Base-by-base conservation (phyloP, 1,140 invertebrate species). In the Mycetomoellerius zeteki region DNA sequence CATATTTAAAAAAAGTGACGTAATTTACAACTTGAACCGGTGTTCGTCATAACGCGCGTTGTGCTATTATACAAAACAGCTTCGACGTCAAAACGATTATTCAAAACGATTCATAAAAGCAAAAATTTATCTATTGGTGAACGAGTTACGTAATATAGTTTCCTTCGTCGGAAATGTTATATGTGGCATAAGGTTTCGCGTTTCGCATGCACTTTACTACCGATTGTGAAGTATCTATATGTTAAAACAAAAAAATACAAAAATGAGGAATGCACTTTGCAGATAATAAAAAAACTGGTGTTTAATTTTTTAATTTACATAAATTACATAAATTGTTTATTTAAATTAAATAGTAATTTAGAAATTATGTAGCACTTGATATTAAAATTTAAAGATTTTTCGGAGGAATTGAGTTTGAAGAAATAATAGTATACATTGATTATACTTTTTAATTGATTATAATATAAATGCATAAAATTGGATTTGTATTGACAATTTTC, bases 111-210 rank as follows among this genome's bases (percentile, higher is more conserved):
- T 19, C 16, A 50, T 19, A 47, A 27, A 60, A 54, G n/a, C 24
- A 73, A 62, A 82, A 75, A 60, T 75, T 73, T 73, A 73, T 72
- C 52, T 24, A 60, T 43, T 54, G 30, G 16, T 10, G 19, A 47
- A 47, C 54, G 24, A 19, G 56, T 84, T 84, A 84, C 56, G 69
- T 84, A 84, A 84, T 67, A 84, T 21, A 72, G 43, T 16, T 73
- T 75, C 69, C 16, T 60, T 14, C 7, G 21, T 75, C 14, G 24
- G 14, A 75, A 84, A 27, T 43, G 7, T 71, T 69, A 16, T 54
- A 50, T 16, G 37, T 14, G 3, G 16, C 30, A 1, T 73, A 73
- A 82, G 54, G 30, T 47, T 81, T 71, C 21, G 30, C 16, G 30
- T 47, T 81, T 71, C 21, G 30, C 16, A 19, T 62, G 10, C 16